Evolutionary conservation across 2,888 invertebrate species (phyloP).

Genomic region (Sturmia bella): DNA sequence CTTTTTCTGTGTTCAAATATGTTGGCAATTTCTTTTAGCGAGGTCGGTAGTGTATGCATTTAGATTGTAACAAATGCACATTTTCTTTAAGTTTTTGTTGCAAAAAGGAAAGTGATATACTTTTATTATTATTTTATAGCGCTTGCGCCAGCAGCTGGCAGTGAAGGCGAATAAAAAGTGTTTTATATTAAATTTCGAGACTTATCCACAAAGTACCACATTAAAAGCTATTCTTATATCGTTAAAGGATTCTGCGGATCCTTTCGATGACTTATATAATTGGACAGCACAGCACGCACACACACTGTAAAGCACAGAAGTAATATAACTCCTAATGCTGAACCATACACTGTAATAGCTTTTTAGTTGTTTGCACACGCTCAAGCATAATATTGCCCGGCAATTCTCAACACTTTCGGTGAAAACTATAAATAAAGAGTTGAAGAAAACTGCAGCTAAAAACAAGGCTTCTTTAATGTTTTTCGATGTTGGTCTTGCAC

Average conservation of each 20-base stretch:
- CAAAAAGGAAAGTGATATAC: background rate
- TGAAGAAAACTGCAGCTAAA: too few relatives aligned
- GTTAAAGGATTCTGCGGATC: background rate
- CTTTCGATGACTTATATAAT: background rate
- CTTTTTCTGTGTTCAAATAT: constrained; percentile 5
- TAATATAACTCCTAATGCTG: constrained; percentile 11
- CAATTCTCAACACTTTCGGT: constrained; percentile 6
- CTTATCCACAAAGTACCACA: background rate
- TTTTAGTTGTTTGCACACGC: background rate
- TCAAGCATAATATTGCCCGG: background rate
- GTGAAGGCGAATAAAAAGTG: too few relatives aligned
- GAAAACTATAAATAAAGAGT: too few relatives aligned
- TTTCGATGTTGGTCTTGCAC: too few relatives aligned
- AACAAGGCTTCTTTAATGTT: too few relatives aligned
- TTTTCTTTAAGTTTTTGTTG: too few relatives aligned
- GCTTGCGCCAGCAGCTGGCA: too few relatives aligned
- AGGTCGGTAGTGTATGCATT: background rate
- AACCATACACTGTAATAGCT: background rate
- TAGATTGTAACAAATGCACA: too few relatives aligned
- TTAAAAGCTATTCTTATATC: background rate
- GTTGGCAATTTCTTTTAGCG: background rate
- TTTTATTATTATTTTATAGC: too few relatives aligned
- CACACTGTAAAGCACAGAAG: constrained; percentile 18
- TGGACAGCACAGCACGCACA: background rate
- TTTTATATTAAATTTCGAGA: too few relatives aligned